Evolutionary conservation across 2,113 vertebrate species (phyloP).

Genomic region (Tachysurus vachellii): DNA sequence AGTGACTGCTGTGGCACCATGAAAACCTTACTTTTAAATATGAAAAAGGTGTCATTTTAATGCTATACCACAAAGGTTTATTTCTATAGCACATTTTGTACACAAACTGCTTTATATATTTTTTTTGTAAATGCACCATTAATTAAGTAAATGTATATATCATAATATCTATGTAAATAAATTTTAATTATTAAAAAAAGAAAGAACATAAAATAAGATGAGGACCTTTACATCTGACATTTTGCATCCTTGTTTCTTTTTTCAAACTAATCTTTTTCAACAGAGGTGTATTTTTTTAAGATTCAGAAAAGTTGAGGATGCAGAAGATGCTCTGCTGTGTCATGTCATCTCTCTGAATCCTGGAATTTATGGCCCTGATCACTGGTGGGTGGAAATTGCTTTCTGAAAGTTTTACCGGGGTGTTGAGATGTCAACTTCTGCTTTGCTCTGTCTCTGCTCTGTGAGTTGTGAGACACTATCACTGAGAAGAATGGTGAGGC

Average conservation of each 20-base stretch:
- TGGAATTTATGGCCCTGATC: conserved; percentile 8
- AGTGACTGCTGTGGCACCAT: not conserved
- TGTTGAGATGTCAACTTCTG: conserved; percentile 21
- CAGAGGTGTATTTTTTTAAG: not conserved
- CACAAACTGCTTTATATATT: not conserved
- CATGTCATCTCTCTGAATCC: conserved; percentile 15
- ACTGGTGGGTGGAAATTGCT: conserved; percentile 13
- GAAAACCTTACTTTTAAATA: not conserved
- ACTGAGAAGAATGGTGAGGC: not conserved
- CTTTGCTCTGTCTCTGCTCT: conserved; percentile 8
- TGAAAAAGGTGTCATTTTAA: not conserved
- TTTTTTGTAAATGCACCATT: not conserved
- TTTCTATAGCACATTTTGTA: not conserved
- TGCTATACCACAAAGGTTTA: not conserved
- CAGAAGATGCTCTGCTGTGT: not conserved
- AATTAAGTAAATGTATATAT: not conserved
- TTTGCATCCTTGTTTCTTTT: not conserved
- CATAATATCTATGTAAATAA: not conserved
- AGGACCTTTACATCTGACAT: not conserved
- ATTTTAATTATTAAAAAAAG: not conserved
- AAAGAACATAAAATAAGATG: not conserved
- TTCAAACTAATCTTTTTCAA: not conserved
- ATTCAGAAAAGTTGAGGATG: not conserved
- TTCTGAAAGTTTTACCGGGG: conserved; percentile 5
- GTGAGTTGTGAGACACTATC: not conserved